phyloP scores from a whole-genome alignment of 2,888 invertebrate species.

The Bembecia ichneumoniformis region DNA sequence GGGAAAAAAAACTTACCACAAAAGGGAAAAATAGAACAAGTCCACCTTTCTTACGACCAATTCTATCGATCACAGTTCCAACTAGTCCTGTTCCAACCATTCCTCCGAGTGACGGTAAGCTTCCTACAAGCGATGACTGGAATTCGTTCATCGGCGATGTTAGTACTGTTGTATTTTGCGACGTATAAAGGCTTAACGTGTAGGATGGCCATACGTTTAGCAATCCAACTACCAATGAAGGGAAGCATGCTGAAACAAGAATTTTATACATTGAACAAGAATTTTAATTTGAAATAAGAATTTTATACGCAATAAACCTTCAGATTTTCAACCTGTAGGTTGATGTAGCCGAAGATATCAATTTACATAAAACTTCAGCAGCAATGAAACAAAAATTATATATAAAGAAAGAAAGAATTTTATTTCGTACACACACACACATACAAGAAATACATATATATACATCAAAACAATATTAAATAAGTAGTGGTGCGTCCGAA shows the following conservation, averaged over 20 bases:
- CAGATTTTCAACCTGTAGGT: too few relatives aligned
- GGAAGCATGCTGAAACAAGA: constrained; percentile 37
- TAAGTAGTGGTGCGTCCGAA: too few relatives aligned
- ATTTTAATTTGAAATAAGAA: too few relatives aligned
- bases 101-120: constrained; percentile 69
- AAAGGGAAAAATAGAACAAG: constrained; percentile 66
- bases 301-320: too few relatives aligned
- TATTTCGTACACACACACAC: too few relatives aligned
- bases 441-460: too few relatives aligned
- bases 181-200: constrained; percentile 51
- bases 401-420: too few relatives aligned
- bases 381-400: too few relatives aligned
- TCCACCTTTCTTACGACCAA: constrained; percentile 70
- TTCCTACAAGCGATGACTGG: constrained; percentile 68
- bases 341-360: too few relatives aligned
- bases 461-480: too few relatives aligned
- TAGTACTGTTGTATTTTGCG: constrained; percentile 47
- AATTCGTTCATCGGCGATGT: constrained; percentile 53
- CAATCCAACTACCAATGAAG: constrained; percentile 35
- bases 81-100: constrained; percentile 57
- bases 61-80: constrained; percentile 53
- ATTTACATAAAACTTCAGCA: too few relatives aligned
- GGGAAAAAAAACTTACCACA: constrained; percentile 29
- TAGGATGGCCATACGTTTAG: constrained; percentile 74
- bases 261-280: too few relatives aligned